Evolutionary conservation across 2,797 vertebrate species (phyloP), one percentile per base, ranked within the genome.

Genomic region (Coccyzus lansbergi): DNA sequence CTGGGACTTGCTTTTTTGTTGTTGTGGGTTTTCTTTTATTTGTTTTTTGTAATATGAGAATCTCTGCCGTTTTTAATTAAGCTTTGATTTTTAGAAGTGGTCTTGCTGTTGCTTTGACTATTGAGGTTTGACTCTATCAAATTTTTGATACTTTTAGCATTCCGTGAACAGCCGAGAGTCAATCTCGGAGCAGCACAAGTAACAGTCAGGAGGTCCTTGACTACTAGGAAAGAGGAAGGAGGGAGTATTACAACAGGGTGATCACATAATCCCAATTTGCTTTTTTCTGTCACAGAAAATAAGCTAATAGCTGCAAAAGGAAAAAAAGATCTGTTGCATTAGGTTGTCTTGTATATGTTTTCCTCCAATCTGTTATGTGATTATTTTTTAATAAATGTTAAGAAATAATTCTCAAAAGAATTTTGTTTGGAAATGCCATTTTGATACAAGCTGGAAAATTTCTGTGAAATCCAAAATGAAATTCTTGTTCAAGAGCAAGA

Each of bases 1-100:
- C 6, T 28, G 0, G 9, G 3, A 33, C 2, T 48, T 56, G 60
- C 21, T 33, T 19, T 20, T 21, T 42, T 28, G 1, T 22, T 15
- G 25, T 40, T 60, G 26, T 36, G 0, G 24, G 15, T 10, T 1
- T n/a, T 31, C 5, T 10, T 38, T 55, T 55, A 3, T 12, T 60
- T 51, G 16, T 4, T 21, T 83, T 33, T 12, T 42, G 31, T 52
- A 52, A 52, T 29, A 52, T 53, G 17, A 9, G 52, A 53, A 31
- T 29, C 51, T 29, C 29, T 53, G 52, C 10, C 4, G n/a, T 75
- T 68, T 63, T 68, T n/a, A 55, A 8, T 59, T 90, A 24, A 60
- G 7, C 56, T 62, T 82, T 72, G 51, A 80, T 6, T 51, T 93
- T 77, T 92, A 44, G 52, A 80, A 74, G 25, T 38, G 48, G 3